A percentile compares a stretch with the other conserved stretches of the same genome.
Evolutionary conservation across 2,797 vertebrate genomes (phyloP).

Genomic region (Phataginus tetradactyla): DNA sequence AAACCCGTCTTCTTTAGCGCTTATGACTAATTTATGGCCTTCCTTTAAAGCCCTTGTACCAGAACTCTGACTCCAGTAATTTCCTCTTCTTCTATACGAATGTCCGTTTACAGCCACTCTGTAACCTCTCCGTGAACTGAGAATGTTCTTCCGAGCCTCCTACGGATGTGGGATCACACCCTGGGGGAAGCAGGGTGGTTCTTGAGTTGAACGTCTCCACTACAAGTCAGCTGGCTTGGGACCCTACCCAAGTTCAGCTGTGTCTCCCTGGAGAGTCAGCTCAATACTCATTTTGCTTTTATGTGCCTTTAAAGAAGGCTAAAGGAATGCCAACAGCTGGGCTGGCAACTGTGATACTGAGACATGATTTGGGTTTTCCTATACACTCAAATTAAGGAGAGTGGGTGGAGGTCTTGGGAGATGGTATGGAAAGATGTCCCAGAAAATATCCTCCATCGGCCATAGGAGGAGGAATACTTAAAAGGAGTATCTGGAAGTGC

Average conservation of each 20-base stretch:
- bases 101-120: constrained; percentile 19
- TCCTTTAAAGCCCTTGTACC: constrained; percentile 9
- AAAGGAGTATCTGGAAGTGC: neutral
- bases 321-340: neutral
- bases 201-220: neutral
- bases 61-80: constrained; percentile 34
- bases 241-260: neutral
- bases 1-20: constrained; percentile 37
- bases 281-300: neutral
- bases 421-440: neutral
- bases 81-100: constrained; percentile 43
- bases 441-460: neutral
- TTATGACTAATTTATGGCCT: constrained; percentile 58
- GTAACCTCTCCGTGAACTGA: constrained; percentile 55
- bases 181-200: neutral
- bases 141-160: neutral
- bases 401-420: neutral
- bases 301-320: neutral
- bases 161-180: neutral
- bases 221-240: neutral
- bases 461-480: neutral
- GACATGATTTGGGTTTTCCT: neutral
- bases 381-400: neutral
- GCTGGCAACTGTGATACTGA: neutral
- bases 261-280: neutral